These are phyloP conservation scores for Stegana nigrithorax DNA, from an alignment of 2,888 invertebrate genomes.

Conservation along the genomic window DNA sequence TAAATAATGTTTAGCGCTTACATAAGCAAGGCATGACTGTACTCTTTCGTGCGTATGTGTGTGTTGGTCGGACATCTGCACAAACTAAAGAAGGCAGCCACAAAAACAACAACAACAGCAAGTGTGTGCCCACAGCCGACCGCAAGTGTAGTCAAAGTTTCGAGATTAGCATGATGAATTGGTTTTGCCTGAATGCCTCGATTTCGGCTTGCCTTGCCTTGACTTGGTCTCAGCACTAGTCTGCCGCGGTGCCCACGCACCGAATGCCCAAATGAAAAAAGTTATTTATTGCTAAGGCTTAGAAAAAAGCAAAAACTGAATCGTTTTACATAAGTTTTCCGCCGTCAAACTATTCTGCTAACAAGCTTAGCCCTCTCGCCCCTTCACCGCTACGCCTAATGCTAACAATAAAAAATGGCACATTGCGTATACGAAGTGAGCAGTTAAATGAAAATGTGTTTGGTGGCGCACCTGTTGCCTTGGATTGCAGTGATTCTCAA, in stretches of 20 bases:
- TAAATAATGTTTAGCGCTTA: constrained; percentile 30
- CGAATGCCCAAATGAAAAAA: constrained; percentile 2
- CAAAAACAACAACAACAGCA: too few relatives aligned
- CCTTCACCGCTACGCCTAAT: too few relatives aligned
- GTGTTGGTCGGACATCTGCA: too few relatives aligned
- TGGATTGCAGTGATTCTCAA: constrained; percentile 98
- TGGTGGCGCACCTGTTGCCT: constrained; percentile 79
- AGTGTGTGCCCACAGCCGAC: not conserved
- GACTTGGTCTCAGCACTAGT: too few relatives aligned
- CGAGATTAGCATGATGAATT: constrained; percentile 3
- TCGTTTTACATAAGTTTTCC: too few relatives aligned
- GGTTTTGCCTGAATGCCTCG: not conserved
- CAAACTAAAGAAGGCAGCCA: not conserved
- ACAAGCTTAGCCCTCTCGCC: too few relatives aligned
- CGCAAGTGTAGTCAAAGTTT: not conserved
- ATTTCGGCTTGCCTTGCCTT: too few relatives aligned
- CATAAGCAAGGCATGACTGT: not conserved
- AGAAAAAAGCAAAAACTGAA: too few relatives aligned
- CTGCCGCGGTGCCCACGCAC: not conserved
- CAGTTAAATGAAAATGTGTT: not conserved
- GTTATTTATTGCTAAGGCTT: not conserved
- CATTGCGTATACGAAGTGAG: not conserved
- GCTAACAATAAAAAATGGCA: too few relatives aligned
- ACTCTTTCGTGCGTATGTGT: not conserved
- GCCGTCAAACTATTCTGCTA: too few relatives aligned